Evolutionary conservation across 1,140 invertebrate genomes (phyloP).

Genomic region (Diachasma alloeum): DNA sequence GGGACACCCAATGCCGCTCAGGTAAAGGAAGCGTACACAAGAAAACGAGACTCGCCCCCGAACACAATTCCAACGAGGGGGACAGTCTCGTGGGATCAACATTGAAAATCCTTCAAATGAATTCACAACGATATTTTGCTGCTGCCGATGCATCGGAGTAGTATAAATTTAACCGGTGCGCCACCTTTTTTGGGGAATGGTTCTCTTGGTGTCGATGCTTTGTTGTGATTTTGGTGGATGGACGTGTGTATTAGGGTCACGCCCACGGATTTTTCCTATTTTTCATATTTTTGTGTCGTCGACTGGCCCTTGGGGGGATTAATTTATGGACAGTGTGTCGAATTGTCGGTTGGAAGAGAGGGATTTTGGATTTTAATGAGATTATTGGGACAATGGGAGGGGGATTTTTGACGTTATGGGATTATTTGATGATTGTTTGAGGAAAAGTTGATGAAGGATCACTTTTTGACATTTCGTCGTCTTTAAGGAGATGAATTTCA

Average conservation of each 20-base stretch:
- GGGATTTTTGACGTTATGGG: no score
- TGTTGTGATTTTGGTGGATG: neutral
- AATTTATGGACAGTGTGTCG: no score
- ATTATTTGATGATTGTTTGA: no score
- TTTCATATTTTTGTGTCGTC: no score
- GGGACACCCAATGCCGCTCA: conserved; percentile 14
- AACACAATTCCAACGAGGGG: conserved; percentile 2
- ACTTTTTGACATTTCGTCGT: no score
- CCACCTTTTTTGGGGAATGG: neutral
- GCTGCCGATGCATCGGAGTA: neutral
- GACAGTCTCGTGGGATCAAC: conserved; percentile 24
- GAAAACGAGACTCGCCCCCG: neutral
- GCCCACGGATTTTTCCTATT: neutral
- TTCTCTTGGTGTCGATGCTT: neutral
- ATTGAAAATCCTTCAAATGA: conserved; percentile 22
- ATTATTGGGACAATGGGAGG: no score
- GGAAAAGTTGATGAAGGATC: no score
- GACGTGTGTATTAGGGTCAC: neutral
- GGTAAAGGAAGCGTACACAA: conserved; percentile 8
- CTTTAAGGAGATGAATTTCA: no score
- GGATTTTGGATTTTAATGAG: no score
- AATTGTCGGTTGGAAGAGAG: no score
- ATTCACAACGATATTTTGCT: conserved; percentile 19
- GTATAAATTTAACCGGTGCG: neutral
- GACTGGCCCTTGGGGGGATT: no score